A percentile compares a stretch with the other conserved stretches of the same genome.
These are phyloP conservation scores for Chesias legatella DNA, from an alignment of 2,888 invertebrate genomes.

Conservation along the genomic window DNA sequence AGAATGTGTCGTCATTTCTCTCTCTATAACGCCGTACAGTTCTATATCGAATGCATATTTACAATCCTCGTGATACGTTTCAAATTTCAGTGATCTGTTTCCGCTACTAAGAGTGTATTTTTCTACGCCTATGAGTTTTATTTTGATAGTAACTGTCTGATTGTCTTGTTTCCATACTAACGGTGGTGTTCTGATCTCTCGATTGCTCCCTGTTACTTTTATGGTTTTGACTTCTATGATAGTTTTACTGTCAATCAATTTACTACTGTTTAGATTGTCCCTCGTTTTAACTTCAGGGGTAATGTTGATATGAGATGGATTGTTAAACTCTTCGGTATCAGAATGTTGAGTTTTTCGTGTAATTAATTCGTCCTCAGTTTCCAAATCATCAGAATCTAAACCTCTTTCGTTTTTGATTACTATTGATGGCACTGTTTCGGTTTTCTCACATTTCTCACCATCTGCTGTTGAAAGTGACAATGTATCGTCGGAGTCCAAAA, in stretches of 20 bases:
- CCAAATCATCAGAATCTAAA: conserved; percentile 10
- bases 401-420: background rate
- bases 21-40: conserved; percentile 57
- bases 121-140: conserved; percentile 53
- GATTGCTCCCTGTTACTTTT: conserved; percentile 12
- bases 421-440: background rate
- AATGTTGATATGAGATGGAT: background rate
- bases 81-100: conserved; percentile 47
- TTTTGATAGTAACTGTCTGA: conserved; percentile 48
- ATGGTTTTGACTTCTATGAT: conserved; percentile 5
- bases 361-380: background rate
- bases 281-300: too few species aligned
- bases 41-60: conserved; percentile 59
- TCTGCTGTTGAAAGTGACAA: too few species aligned
- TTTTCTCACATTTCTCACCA: background rate
- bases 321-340: background rate
- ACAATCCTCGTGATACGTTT: conserved; percentile 39
- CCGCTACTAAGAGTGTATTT: conserved; percentile 50
- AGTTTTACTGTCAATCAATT: background rate
- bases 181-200: conserved; percentile 47
- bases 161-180: conserved; percentile 62
- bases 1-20: conserved; percentile 39
- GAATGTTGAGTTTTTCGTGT: background rate
- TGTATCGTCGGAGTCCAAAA: conserved; percentile 44
- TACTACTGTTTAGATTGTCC: background rate